Base-by-base conservation (phyloP, 2,797 vertebrate species). In the Mastacembelus armatus region DNA sequence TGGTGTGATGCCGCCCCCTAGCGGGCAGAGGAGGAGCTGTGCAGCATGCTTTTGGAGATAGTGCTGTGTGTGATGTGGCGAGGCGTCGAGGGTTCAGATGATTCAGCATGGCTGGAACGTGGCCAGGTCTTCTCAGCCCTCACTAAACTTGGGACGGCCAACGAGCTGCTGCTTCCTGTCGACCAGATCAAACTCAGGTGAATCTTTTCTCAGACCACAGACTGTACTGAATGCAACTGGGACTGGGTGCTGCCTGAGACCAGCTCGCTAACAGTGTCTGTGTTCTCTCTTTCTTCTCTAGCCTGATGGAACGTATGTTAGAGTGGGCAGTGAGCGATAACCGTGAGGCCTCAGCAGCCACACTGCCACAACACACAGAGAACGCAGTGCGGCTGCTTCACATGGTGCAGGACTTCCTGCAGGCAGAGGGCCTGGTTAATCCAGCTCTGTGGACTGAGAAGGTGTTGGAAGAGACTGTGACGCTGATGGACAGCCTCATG, bases 41-140 rank as follows among this genome's bases (percentile, higher is more conserved):
- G 93, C 57, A 92, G 89, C 51, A 92, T 98, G 90, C 90, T 99
- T 74, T 91, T 95, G 81, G 94, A 95, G 88, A 95, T 97, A 24
- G 78, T 98, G 48, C 91, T 95, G 61, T 96, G 91, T 61, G 76
- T 99, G 68, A 97, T 98, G 95, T 98, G 95, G 95, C 95, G 95
- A n/a, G 98, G 98, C 7, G 91, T 98, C 5, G 96, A 97, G 66
- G 96, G 94, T 9, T 97, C 96, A 0, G 97, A 99, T 36, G 95
- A 96, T 27, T 80, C 85, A 0, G 94, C 96, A 18, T 99, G 98
- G 98, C 80, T 96, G 80, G 96, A 98, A 83, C 93, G 96, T 7
- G 97, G 98, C 21, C 97, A 99, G 71, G 96, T 99, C 36, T 99
- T 99, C 91, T 97, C 97, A 2, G 96, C 97, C 42, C 94, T 99